Conservation (phyloP, 2,113 vertebrate genomes). For the Mesembrinibis cayennensis region DNA sequence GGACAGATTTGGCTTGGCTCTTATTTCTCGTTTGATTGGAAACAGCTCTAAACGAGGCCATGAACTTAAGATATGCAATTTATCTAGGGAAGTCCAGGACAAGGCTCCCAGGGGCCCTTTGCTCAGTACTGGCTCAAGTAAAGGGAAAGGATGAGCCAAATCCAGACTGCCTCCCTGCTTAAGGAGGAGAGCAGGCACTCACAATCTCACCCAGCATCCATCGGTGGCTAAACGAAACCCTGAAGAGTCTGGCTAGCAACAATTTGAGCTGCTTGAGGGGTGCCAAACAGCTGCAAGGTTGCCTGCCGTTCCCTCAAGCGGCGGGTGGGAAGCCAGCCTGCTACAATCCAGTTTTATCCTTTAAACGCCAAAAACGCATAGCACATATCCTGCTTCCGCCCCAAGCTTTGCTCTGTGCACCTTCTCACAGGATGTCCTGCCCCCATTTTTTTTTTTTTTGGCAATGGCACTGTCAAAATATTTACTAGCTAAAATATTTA, state of each 20-base stretch:
- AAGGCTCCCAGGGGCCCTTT: constrained; percentile 21
- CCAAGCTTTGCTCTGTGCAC: background rate
- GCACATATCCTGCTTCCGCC: constrained; percentile 26
- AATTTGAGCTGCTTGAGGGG: background rate
- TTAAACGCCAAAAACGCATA: background rate
- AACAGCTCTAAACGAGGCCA: constrained; percentile 9
- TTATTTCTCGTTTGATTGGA: constrained; percentile 8
- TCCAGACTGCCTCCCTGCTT: background rate
- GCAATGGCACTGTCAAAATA: constrained; percentile 37
- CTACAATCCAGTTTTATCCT: constrained; percentile 4
- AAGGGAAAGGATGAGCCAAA: constrained; percentile 53
- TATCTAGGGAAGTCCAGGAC: constrained; percentile 32
- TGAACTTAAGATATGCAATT: constrained; percentile 20
- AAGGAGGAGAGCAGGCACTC: background rate
- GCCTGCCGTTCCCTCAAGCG: background rate
- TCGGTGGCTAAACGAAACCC: background rate
- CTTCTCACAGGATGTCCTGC: constrained; percentile 54
- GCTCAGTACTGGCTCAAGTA: constrained; percentile 25
- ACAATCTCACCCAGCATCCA: background rate
- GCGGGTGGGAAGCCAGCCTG: constrained; percentile 59
- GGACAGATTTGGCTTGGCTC: background rate
- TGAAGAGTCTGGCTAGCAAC: constrained; percentile 1
- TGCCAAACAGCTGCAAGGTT: constrained; percentile 62
- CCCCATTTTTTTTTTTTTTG: background rate
- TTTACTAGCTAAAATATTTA: constrained; percentile 37